A percentile compares a stretch with the other conserved stretches of the same genome.
Evolutionary conservation across 2,797 vertebrate genomes (phyloP).

Genomic region (Loriculus beryllinus): DNA sequence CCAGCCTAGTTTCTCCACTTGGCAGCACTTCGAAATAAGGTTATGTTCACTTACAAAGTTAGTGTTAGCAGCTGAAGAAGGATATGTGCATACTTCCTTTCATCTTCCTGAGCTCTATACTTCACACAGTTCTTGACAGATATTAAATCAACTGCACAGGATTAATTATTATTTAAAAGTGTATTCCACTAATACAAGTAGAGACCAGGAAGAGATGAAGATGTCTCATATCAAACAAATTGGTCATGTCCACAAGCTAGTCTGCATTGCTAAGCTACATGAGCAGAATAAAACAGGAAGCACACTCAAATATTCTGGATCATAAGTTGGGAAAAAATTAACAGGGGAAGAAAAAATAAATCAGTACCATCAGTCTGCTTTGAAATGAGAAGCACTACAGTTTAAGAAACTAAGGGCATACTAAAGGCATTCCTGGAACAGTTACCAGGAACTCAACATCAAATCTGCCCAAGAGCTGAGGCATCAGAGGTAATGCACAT

Average conservation of each 20-base stretch:
- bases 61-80: background rate
- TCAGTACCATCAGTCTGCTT: background rate
- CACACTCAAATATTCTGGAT: background rate
- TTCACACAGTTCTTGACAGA: background rate
- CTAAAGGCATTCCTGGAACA: background rate
- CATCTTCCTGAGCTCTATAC: accelerated
- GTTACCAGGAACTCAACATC: background rate
- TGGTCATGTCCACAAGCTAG: too few relatives aligned
- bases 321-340: background rate
- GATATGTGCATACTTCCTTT: background rate
- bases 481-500: background rate
- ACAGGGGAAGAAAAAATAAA: background rate
- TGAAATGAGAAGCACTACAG: background rate
- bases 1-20: background rate
- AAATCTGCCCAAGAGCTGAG: background rate
- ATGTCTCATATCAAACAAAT: background rate
- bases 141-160: background rate
- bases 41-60: background rate
- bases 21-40: background rate
- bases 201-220: background rate
- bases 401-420: background rate
- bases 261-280: background rate
- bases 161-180: background rate
- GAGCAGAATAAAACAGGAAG: background rate
- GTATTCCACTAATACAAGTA: background rate